Base-by-base conservation (phyloP, 1,140 invertebrate genomes). In the Neotoxoptera formosana region DNA sequence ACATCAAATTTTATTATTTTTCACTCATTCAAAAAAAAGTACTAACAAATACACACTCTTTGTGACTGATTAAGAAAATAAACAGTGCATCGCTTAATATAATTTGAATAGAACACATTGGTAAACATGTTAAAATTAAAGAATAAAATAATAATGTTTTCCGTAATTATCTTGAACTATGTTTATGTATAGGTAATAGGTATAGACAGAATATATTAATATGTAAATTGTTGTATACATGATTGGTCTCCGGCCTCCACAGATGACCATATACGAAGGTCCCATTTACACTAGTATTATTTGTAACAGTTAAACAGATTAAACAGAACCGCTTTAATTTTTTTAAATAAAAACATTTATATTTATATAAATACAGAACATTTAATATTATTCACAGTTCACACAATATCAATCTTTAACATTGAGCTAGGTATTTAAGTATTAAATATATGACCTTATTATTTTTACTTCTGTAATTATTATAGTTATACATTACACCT, bases 201-300 rank as follows among this genome's bases (percentile, higher is more conserved):
- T 67, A n/a, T n/a, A 34, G 60, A 76, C n/a, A 76, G 30, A 76
- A 76, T n/a, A n/a, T 76, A 76, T 76, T 76, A 76, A n/a, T n/a
- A 17, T 76, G 60, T 67, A 67, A 14, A 67, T 67, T n/a, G n/a
- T 17, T 17, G n/a, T 76, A 34, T 51, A 51, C 0, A 60, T 25
- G 25, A 41, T 41, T 41, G 41, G 41, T 41, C 41, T 41, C 41
- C 41, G 56, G 0, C 9, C 30, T 67, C 9, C 4, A 3, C 11
- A 67, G 30, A 67, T 67, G 11, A 30, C 11, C 11, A 67, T 67
- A 30, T 14, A 67, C 4, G 60, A 67, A 67, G 56, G 60, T 67
- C 30, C 4, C 3, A 67, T 14, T n/a, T 67, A 67, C 30, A 67
- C 30, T 4, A 67, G 60, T 67, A n/a, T 60, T 60, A 60, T 67